Conservation (phyloP, 2,888 invertebrate species). For the Mimas tiliae region DNA sequence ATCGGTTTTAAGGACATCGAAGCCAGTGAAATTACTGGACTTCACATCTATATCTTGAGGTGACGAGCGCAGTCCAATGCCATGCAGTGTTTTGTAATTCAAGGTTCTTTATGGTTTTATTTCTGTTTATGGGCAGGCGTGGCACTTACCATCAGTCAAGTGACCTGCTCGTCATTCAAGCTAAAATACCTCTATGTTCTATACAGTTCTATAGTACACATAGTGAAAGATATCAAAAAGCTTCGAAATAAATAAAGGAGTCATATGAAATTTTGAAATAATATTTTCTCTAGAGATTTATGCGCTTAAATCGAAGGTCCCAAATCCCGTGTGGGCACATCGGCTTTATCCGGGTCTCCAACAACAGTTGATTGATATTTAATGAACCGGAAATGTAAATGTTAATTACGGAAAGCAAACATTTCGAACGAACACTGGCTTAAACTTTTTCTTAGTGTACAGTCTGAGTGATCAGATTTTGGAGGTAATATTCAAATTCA, state of each 20-base stretch:
- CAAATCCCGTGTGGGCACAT: not conserved
- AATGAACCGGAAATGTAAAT: constrained; percentile 24
- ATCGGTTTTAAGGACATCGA: no score
- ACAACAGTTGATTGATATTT: constrained; percentile 13
- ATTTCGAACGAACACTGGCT: constrained; percentile 12
- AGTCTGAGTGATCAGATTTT: not conserved
- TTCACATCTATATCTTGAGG: no score
- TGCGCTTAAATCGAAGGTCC: not conserved
- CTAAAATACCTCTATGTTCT: no score
- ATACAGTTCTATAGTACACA: no score
- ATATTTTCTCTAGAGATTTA: not conserved
- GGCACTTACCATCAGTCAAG: no score
- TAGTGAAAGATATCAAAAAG: no score
- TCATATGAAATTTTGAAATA: not conserved
- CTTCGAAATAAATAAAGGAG: not conserved
- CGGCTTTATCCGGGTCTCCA: not conserved
- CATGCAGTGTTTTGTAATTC: no score
- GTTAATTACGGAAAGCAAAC: constrained; percentile 20
- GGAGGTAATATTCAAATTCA: not conserved
- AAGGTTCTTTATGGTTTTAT: no score
- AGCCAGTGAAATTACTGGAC: no score
- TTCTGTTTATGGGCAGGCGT: no score
- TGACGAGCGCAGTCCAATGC: no score
- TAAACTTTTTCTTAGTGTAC: constrained; percentile 2
- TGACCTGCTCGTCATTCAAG: no score